Percentiles rank a stretch among this genome's conserved stretches.
phyloP scores from a whole-genome alignment of 2,797 vertebrate genomes.

The Borostomias antarcticus region DNA sequence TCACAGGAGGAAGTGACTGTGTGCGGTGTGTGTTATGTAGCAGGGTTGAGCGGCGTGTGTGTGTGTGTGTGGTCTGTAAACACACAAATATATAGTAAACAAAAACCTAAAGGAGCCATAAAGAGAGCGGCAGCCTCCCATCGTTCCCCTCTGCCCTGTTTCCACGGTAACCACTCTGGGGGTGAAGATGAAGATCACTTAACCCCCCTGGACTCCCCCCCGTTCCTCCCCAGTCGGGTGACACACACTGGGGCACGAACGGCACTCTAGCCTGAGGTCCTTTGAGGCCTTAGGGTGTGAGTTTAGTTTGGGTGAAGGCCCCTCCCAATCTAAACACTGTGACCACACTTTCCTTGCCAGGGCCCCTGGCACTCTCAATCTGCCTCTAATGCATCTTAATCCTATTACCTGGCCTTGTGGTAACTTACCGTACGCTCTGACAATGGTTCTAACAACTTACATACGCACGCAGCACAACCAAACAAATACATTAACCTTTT shows the following conservation, averaged over 20 bases:
- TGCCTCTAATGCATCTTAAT: constrained; percentile 19
- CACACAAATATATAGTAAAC: constrained; percentile 34
- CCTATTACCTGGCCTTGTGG: constrained; percentile 16
- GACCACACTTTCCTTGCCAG: constrained; percentile 37
- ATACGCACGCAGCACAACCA: background rate
- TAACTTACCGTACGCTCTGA: constrained; percentile 14
- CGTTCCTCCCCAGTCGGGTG: background rate
- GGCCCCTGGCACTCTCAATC: constrained; percentile 7
- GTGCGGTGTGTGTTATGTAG: no score
- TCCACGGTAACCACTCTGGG: constrained; percentile 12
- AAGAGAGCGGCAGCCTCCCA: constrained; percentile 41
- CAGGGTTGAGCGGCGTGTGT: no score
- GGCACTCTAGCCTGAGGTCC: constrained; percentile 28
- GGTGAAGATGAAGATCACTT: constrained; percentile 14
- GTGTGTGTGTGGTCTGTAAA: constrained; percentile 38
- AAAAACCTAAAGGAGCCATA: constrained; percentile 29
- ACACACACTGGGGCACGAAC: constrained; percentile 6
- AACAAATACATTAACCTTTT: constrained; percentile 22
- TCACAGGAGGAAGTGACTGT: no score
- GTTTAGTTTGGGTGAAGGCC: constrained; percentile 30
- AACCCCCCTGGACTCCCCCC: background rate
- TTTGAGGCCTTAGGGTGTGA: constrained; percentile 19
- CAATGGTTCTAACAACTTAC: constrained; percentile 17
- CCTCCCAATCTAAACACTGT: constrained; percentile 39
- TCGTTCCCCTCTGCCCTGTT: constrained; percentile 23